Base-by-base conservation (phyloP, 2,113 vertebrate species). In the Rhegmatorhina hoffmannsi region DNA sequence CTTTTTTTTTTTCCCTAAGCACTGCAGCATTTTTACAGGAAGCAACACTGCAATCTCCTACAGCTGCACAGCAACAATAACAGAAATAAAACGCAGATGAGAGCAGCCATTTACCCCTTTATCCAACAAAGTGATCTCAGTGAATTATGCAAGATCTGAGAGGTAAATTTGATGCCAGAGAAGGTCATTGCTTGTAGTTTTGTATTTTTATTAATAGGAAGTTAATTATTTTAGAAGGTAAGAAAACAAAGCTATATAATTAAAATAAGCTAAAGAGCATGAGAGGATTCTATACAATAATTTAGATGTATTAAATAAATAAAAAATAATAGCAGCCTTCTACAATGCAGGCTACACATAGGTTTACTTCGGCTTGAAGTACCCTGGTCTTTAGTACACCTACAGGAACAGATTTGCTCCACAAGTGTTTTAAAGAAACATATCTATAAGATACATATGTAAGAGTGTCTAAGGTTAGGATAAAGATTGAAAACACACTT, bases 391-490 rank as follows among this genome's bases (percentile, higher is more conserved):
- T 98, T 96, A 97, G 97, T 96, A 98, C 97, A 98, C 97, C 98
- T 98, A 97, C 96, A 85, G 98, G 98, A 98, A 92, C 98, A 98
- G 96, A 98, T 96, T 83, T 78, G 98, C 96, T 98, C 98, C 98
- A 98, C 84, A 94, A 96, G 97, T 98, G 97, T 98, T 98, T 98
- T 98, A 98, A 98, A 98, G 97, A 98, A 98, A 93, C 98, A 99
- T 99, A 99, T 99, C 99, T 99, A 99, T 99, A 98, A 99, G 99
- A 99, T 99, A 99, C 98, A 99, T 98, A 97, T 1, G 64, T 98
- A 96, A 95, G 96, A 98, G 92, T 94, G 97, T 97, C 98, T 98
- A 98, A 94, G 83, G 80, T 96, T 95, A 97, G 92, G 91, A 82
- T 59, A 75, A 92, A 81, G 36, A 52, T 81, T 58, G 34, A 77